Evolutionary conservation across 2,888 invertebrate species (phyloP).

Genomic region (Apamea epomidion): DNA sequence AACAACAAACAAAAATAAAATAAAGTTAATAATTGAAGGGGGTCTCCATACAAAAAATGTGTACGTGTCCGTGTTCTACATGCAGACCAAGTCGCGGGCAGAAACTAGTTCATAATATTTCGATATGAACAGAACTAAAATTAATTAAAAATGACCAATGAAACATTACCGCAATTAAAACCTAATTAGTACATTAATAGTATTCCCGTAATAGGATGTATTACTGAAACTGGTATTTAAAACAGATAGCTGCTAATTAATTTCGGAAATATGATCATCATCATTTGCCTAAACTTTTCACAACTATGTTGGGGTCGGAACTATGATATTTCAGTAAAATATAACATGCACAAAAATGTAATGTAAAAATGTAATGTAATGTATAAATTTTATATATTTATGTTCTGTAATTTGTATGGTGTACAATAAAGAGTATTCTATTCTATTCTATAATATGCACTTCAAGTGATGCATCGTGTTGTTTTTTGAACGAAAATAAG

Average conservation of each 20-base stretch:
- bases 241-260: not conserved
- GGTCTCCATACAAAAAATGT: not conserved
- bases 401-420: too few species aligned
- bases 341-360: not conserved
- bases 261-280: not conserved
- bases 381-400: too few species aligned
- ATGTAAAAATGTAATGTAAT: too few species aligned
- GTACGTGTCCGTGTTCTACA: not conserved
- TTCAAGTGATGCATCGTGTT: not conserved
- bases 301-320: not conserved
- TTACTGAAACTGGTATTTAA: constrained; percentile 3
- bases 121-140: not conserved
- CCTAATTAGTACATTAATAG: constrained; percentile 19
- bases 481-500: not conserved
- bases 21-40: not conserved
- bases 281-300: too few species aligned
- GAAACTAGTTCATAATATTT: not conserved
- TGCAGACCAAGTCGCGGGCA: too few species aligned
- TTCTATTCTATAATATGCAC: too few species aligned
- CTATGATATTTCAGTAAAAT: not conserved
- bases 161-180: not conserved
- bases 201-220: not conserved
- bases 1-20: not conserved
- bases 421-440: too few species aligned
- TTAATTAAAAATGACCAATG: not conserved